Conservation (phyloP, 92 coral and sea anemone genomes). For the Actinernus sp. region DNA sequence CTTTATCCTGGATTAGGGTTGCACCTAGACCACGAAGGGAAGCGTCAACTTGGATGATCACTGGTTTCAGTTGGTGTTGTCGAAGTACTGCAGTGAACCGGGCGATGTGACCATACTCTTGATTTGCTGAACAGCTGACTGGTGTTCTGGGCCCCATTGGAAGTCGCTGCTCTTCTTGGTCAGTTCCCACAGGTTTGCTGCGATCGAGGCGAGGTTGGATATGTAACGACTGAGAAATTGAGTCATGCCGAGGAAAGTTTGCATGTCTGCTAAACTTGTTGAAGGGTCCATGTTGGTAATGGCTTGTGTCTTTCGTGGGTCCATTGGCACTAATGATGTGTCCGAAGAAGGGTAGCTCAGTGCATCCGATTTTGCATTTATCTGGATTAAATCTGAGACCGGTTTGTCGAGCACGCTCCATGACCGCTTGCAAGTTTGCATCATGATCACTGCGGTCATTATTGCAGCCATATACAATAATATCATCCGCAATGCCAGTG, state of each 20-base stretch:
- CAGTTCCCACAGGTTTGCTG: constrained; percentile 65
- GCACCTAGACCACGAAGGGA: constrained; percentile 70
- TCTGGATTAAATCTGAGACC: constrained; percentile 73
- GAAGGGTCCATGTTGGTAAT: constrained; percentile 74
- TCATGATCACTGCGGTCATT: constrained; percentile 67
- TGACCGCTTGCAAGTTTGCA: constrained; percentile 53
- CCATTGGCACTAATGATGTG: constrained; percentile 70
- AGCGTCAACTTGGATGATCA: constrained; percentile 66
- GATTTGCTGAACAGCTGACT: constrained; percentile 52
- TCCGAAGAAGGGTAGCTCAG: too few species aligned
- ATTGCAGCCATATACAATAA: constrained; percentile 58
- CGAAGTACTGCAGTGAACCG: constrained; percentile 62
- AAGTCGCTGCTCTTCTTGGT: constrained; percentile 25
- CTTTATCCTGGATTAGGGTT: constrained; percentile 58
- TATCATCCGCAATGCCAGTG: constrained; percentile 65
- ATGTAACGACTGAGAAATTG: constrained; percentile 69
- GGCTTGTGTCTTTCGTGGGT: too few species aligned
- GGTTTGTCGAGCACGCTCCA: constrained; percentile 56
- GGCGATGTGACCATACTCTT: constrained; percentile 46
- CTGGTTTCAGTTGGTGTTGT: constrained; percentile 64
- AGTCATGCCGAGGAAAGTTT: constrained; percentile 75
- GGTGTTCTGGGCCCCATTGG: constrained; percentile 45
- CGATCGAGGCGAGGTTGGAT: constrained; percentile 47
- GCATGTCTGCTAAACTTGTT: constrained; percentile 57
- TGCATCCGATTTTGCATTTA: constrained; percentile 71